Evolutionary conservation across 2,113 vertebrate species (phyloP), one percentile per base, ranked within the genome.

Genomic region (Circaetus cinerascens): DNA sequence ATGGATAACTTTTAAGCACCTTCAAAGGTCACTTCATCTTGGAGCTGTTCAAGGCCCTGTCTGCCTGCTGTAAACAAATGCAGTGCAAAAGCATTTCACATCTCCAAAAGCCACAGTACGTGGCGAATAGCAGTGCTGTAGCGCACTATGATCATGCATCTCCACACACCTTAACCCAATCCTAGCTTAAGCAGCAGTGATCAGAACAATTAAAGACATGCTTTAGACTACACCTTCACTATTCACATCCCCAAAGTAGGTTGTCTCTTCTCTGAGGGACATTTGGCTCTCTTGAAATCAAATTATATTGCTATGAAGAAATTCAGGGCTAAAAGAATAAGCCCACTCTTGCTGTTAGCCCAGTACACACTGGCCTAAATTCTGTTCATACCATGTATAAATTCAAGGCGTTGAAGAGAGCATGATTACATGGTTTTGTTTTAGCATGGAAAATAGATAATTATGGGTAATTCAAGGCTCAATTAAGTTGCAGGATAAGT

Each of bases 371-470:
- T 73, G 73, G 22, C 45, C 76, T 75, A 87, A 87, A 87, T 93
- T 87, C 62, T 72, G 57, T 75, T 95, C 73, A 15, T 55, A 41
- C 11, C 26, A 46, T 32, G 15, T 87, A 81, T 82, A 71, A 91
- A 89, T 86, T 84, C 64, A 91, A 89, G 57, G n/a, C 10, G 0
- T 40, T 66, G 62, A 91, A 93, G 73, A 84, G 57, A 87, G 2
- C n/a, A 17, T 97, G 94, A 95, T 95, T 94, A 89, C 41, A 93
- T 55, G 40, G 38, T 46, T 85, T 95, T 95, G 57, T 89, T 93
- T 95, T 91, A 87, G 40, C 48, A 48, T 9, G 40, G 66, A 95
- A 97, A 97, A 93, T 38, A 94, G 72, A 79, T 89, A 97, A 95
- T 96, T 91, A 93, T 36, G 18, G 12, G 63, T 73, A 96, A 95